Evolutionary conservation across 2,888 invertebrate species (phyloP), one percentile per base, ranked within the genome.

Genomic region (Platycheirus albimanus): DNA sequence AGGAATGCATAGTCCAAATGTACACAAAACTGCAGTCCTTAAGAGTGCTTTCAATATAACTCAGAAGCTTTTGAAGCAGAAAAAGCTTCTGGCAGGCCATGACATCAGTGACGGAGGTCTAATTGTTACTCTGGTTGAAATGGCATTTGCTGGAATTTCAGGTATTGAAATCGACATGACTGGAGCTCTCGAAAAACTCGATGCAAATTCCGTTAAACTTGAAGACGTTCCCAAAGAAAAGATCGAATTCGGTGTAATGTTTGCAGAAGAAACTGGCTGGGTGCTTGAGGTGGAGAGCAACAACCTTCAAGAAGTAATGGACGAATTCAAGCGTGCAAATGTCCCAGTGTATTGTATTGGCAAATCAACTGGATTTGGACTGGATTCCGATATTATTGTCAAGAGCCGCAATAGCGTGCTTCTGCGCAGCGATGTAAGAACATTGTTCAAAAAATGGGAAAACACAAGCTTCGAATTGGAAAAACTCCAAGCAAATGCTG

Each of bases 41-140:
- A 93, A 93, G 70, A 92, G 93, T 61, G 94, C 96, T 0, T 99
- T 99, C 89, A 93, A 93, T 75, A 93, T 94, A 3, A 97, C 97
- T 0, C 99, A 99, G 90, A 92, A 93, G 84, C 91, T 98, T n/a
- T 93, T 98, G 47, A 93, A 93, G 91, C 94, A 88, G 38, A 86
- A 86, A 0, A 86, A 88, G 67, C 64, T 91, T 1, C 85, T 95
- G 36, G 93, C 98, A 4, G 98, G 99, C 0, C 99, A 99, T 89
- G 99, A 99, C 90, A 93, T 99, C 4, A 99, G 98, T 89, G 99
- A 99, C 91, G 99, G 99, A 19, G 99, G 99, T 30, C 92, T 99
- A 33, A 92, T 99, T 45, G 96, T 96, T 0, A 96, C 97, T 86
- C 90, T 97, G 0, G 89, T 99, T 75, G 99, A 99, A 92, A 99